Evolutionary conservation across 2,888 invertebrate species (phyloP).

Genomic region (Carabus problematicus): DNA sequence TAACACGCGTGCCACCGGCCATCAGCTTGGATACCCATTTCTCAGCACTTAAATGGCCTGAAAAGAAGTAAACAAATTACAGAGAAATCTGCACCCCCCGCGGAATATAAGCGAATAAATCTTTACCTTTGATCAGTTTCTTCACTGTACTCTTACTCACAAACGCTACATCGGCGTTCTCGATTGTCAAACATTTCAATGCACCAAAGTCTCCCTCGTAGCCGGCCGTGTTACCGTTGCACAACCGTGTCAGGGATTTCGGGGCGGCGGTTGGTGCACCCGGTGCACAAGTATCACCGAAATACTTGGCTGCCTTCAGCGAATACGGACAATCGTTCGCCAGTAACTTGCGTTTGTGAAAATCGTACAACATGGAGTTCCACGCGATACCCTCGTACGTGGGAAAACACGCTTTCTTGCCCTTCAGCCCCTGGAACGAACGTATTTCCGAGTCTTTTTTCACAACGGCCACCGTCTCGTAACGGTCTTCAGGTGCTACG

Average conservation of each 20-base stretch:
- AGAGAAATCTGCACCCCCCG: conserved; percentile 30
- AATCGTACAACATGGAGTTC: conserved; percentile 65
- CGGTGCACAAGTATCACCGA: conserved; percentile 71
- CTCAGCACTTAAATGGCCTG: conserved; percentile 61
- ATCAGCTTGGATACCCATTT: conserved; percentile 57
- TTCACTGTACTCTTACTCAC: conserved; percentile 58
- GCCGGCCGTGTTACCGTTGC: conserved; percentile 53
- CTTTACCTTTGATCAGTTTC: conserved; percentile 63
- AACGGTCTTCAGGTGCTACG: conserved; percentile 66
- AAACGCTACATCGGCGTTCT: conserved; percentile 80
- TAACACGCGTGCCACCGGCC: conserved; percentile 61
- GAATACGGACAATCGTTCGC: conserved; percentile 57
- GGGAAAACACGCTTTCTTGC: conserved; percentile 81
- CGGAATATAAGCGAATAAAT: conserved; percentile 29
- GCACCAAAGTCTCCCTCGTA: conserved; percentile 69
- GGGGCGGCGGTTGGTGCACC: conserved; percentile 53
- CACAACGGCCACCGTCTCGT: conserved; percentile 74
- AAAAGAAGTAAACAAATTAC: conserved; percentile 46
- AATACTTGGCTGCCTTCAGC: conserved; percentile 62
- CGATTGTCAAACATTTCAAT: conserved; percentile 70
- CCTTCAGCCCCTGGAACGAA: conserved; percentile 70
- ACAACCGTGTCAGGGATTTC: conserved; percentile 50
- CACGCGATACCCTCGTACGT: conserved; percentile 77
- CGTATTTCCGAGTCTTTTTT: conserved; percentile 65
- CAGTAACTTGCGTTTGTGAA: conserved; percentile 55